Conservation (phyloP, 2,113 vertebrate genomes). For the Oxyura jamaicensis region DNA sequence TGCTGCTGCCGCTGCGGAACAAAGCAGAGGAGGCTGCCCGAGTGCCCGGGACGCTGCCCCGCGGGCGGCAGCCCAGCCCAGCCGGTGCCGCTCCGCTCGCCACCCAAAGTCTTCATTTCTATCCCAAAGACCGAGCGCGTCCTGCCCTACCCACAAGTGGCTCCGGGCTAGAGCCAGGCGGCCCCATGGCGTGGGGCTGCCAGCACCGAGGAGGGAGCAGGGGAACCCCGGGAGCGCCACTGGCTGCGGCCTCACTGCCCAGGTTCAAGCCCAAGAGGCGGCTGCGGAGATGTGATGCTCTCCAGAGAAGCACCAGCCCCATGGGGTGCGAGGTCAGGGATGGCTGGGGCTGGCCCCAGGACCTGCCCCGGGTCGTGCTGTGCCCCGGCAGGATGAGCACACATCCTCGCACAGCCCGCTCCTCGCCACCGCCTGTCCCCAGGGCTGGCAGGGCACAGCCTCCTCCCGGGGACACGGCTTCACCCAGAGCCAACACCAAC, state of each 20-base stretch:
- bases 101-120: not conserved
- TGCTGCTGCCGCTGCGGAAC: slow-evolving; percentile 92
- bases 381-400: not conserved
- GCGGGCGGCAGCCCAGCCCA: not conserved
- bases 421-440: not conserved
- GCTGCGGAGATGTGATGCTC: fast-evolving
- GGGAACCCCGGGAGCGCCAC: fast-evolving
- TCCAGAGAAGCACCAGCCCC: not conserved
- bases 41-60: not conserved
- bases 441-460: not conserved
- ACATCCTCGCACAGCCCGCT: not conserved
- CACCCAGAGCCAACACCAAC: not conserved
- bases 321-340: fast-evolving
- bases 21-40: slow-evolving; percentile 86
- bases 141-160: not conserved
- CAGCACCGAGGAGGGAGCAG: not conserved
- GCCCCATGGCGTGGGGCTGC: not conserved
- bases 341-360: not conserved
- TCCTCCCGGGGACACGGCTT: not conserved
- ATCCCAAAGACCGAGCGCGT: fast-evolving
- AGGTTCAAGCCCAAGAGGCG: fast-evolving
- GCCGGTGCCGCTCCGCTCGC: fast-evolving
- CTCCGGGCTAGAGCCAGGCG: not conserved
- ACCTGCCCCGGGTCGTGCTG: not conserved
- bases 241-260: fast-evolving